Conservation (phyloP, 2,888 invertebrate species). For the Pristionchus japonicus region DNA sequence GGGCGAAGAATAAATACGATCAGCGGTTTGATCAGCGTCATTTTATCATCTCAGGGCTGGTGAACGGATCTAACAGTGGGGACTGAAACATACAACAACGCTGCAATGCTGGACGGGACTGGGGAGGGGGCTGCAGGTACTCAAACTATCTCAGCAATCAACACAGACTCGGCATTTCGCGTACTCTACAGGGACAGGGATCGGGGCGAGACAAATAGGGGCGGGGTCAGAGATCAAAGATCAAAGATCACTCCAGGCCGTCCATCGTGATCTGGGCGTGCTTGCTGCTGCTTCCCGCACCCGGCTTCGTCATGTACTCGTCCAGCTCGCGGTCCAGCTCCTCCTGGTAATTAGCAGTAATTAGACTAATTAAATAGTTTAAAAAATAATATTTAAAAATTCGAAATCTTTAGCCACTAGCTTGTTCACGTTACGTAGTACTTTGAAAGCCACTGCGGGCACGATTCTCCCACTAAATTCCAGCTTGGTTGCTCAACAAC, state of each 20-base stretch:
- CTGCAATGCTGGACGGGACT: background rate
- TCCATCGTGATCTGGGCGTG: constrained; percentile 44
- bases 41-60: background rate
- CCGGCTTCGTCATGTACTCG: constrained; percentile 43
- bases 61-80: background rate
- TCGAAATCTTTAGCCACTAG: background rate
- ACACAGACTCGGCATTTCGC: background rate
- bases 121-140: background rate
- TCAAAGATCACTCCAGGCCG: background rate
- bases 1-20: background rate
- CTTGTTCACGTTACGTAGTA: background rate
- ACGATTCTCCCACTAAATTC: background rate
- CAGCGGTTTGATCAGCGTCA: background rate
- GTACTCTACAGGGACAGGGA: background rate
- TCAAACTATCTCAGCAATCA: background rate
- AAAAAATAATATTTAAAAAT: background rate
- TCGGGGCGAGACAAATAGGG: background rate
- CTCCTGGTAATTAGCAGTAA: background rate
- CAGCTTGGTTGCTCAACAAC: too few relatives aligned
- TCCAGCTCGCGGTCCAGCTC: constrained; percentile 47
- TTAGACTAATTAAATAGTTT: background rate
- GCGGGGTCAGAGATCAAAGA: background rate
- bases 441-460: background rate
- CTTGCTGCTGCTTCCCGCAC: constrained; percentile 15
- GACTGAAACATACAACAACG: background rate